These are phyloP conservation scores for Enteromius viviparus DNA, from an alignment of 2,797 vertebrate species.

Conservation along the genomic window DNA sequence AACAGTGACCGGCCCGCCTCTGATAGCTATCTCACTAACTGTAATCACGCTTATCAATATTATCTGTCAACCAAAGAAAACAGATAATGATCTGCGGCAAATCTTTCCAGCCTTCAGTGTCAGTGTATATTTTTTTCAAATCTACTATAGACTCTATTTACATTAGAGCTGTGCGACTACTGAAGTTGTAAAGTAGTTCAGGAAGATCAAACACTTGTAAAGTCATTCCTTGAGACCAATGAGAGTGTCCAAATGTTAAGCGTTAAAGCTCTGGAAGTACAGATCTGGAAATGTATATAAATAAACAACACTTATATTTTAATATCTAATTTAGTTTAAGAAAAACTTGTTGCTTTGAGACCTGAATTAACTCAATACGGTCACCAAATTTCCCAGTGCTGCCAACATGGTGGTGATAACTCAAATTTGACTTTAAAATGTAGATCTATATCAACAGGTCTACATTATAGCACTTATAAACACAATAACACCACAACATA, in stretches of 20 bases:
- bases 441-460: background rate
- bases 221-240: background rate
- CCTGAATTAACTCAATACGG: background rate
- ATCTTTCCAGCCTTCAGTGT: background rate
- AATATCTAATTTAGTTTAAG: background rate
- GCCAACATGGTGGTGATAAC: background rate
- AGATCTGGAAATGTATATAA: background rate
- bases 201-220: background rate
- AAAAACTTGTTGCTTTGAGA: slow-evolving; percentile 1
- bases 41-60: slow-evolving; percentile 2
- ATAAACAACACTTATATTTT: background rate
- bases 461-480: background rate
- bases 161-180: background rate
- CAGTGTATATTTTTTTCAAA: background rate
- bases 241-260: background rate
- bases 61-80: background rate
- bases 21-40: background rate
- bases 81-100: background rate
- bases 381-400: background rate
- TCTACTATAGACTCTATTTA: background rate
- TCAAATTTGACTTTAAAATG: background rate
- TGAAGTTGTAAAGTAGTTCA: background rate
- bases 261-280: too few relatives aligned
- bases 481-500: background rate
- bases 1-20: background rate